Percentiles rank a stretch among this genome's conserved stretches.
phyloP scores from a whole-genome alignment of 92 coral and sea anemone species.

The Epizoanthus stellaris region DNA sequence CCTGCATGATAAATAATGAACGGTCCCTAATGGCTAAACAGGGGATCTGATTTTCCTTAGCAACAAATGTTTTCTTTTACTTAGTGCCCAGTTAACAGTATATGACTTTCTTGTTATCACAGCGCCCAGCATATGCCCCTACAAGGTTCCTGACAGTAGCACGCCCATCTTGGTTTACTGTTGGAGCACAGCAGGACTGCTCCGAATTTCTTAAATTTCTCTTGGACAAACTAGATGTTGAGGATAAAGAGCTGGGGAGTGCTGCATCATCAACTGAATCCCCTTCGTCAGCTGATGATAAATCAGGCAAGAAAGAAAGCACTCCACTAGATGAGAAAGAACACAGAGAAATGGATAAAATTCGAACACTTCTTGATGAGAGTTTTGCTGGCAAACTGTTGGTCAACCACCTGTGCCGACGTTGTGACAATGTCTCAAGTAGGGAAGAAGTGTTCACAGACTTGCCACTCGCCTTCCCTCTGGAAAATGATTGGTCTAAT shows the following conservation, averaged over 20 bases:
- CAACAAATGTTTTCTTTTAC: background rate
- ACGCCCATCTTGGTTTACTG: slow-evolving; percentile 97
- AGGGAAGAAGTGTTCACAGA: slow-evolving; percentile 94
- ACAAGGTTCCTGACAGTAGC: slow-evolving; percentile 86
- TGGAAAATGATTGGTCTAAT: slow-evolving; percentile 53
- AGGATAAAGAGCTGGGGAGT: slow-evolving; percentile 63
- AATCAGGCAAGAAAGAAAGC: slow-evolving; percentile 17
- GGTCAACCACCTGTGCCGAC: slow-evolving; percentile 83
- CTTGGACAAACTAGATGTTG: slow-evolving; percentile 87
- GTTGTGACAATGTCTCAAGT: slow-evolving; percentile 77
- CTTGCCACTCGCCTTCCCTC: slow-evolving; percentile 92
- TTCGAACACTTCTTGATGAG: slow-evolving; percentile 69
- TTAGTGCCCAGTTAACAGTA: background rate
- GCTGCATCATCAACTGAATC: slow-evolving; percentile 1
- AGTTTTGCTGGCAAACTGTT: slow-evolving; percentile 90
- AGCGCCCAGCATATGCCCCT: slow-evolving; percentile 92
- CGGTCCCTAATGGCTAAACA: too few relatives aligned
- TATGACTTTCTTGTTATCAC: slow-evolving; percentile 2
- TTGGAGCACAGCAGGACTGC: slow-evolving; percentile 97
- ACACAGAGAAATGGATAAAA: slow-evolving; percentile 4
- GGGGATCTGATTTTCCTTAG: background rate
- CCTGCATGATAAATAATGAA: background rate
- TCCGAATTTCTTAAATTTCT: slow-evolving; percentile 93
- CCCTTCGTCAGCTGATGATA: background rate
- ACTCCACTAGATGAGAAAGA: slow-evolving; percentile 23